Conservation (phyloP, 2,797 vertebrate species). For the Pipistrellus kuhlii region DNA sequence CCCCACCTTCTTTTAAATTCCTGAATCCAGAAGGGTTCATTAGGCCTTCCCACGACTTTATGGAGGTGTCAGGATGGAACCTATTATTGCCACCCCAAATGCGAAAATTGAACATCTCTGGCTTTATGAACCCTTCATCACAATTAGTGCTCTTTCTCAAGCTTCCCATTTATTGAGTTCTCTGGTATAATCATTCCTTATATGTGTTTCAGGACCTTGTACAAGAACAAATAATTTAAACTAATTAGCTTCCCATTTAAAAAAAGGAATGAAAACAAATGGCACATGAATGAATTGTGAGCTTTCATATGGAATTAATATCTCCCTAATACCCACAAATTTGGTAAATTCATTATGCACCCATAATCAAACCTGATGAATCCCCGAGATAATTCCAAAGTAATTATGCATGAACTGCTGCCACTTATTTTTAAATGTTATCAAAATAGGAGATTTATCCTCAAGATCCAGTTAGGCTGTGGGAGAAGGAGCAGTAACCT, state of each 20-base stretch:
- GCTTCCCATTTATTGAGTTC: constrained; percentile 86
- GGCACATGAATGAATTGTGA: constrained; percentile 89
- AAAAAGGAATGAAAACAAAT: constrained; percentile 87
- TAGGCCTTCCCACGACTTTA: constrained; percentile 82
- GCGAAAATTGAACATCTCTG: constrained; percentile 86
- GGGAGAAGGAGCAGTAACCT: constrained; percentile 37
- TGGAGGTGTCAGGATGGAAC: constrained; percentile 85
- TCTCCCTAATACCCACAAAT: constrained; percentile 87
- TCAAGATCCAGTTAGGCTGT: constrained; percentile 73
- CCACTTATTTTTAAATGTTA: constrained; percentile 86
- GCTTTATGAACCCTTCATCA: constrained; percentile 87
- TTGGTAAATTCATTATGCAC: constrained; percentile 89
- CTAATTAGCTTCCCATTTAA: constrained; percentile 90
- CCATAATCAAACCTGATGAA: constrained; percentile 89
- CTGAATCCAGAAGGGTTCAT: constrained; percentile 85
- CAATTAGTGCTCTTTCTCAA: constrained; percentile 85
- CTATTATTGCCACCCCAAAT: constrained; percentile 86
- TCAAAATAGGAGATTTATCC: constrained; percentile 84
- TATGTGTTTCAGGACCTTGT: constrained; percentile 87
- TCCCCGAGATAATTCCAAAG: constrained; percentile 88
- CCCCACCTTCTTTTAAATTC: constrained; percentile 75
- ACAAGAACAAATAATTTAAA: constrained; percentile 90
- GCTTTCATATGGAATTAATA: constrained; percentile 88
- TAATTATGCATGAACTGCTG: constrained; percentile 88
- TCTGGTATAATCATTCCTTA: constrained; percentile 88